Conservation (phyloP, 2,888 invertebrate species). For the Sacculina carcini region DNA sequence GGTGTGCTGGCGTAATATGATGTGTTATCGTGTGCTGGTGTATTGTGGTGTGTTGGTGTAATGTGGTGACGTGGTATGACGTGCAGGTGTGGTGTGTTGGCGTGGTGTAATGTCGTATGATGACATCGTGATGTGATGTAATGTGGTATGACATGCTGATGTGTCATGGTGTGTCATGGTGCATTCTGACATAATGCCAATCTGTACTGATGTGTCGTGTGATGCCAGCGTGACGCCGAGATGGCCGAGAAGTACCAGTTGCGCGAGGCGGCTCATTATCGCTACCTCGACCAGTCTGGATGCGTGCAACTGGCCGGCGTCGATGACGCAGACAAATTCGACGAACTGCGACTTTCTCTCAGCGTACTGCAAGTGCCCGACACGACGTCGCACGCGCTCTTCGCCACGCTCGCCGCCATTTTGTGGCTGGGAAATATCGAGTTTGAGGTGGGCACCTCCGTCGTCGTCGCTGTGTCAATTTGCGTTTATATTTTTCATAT, state of each 20-base stretch:
- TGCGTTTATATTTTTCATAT: no score
- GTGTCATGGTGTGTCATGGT: no score
- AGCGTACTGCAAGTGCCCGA: constrained; percentile 63
- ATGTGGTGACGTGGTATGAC: no score
- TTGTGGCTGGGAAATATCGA: constrained; percentile 68
- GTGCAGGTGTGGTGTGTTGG: no score
- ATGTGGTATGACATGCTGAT: no score
- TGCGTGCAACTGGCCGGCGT: constrained; percentile 37
- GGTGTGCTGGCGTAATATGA: no score
- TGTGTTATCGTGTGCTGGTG: no score
- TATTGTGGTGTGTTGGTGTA: no score
- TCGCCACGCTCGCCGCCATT: constrained; percentile 61
- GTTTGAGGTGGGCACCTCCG: constrained; percentile 42
- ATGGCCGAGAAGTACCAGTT: constrained; percentile 34
- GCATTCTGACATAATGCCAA: no score
- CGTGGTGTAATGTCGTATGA: no score
- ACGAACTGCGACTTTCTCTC: constrained; percentile 60
- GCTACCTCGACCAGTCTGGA: constrained; percentile 56
- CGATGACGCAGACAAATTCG: constrained; percentile 41
- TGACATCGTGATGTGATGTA: no score
- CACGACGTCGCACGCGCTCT: constrained; percentile 64
- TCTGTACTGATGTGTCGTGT: not conserved
- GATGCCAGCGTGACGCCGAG: constrained; percentile 11
- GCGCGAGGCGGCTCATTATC: constrained; percentile 44
- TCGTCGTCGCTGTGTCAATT: no score